Conservation (phyloP, 1,140 invertebrate genomes). For the Oncopodura yosiiana region DNA sequence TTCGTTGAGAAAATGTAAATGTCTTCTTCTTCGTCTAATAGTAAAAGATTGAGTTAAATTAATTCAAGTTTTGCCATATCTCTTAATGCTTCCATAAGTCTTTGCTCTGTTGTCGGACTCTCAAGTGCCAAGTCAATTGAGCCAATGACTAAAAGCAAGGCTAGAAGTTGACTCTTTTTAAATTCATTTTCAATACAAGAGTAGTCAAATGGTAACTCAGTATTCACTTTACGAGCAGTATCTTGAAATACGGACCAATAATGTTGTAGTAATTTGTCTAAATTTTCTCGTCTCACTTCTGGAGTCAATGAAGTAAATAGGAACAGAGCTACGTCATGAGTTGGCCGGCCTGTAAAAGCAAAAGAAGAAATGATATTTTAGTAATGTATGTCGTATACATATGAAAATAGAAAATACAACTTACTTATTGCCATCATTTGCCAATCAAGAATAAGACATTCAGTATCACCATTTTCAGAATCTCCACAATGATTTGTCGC, state of each 20-base stretch:
- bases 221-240: slow-evolving; percentile 41
- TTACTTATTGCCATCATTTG: slow-evolving; percentile 58
- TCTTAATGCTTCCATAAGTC: slow-evolving; percentile 26
- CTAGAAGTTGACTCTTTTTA: slow-evolving; percentile 57
- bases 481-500: background rate
- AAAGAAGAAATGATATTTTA: no score
- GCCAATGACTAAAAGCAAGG: slow-evolving; percentile 63
- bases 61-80: slow-evolving; percentile 31
- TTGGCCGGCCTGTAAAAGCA: slow-evolving; percentile 59
- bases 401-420: no score
- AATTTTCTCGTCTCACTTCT: slow-evolving; percentile 53
- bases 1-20: no score
- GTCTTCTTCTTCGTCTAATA: no score
- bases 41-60: no score
- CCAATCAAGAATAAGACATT: slow-evolving; percentile 65
- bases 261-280: slow-evolving; percentile 51
- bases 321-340: slow-evolving; percentile 67
- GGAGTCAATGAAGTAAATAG: slow-evolving; percentile 64
- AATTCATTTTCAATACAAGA: slow-evolving; percentile 46
- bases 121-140: slow-evolving; percentile 51
- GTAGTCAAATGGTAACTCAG: slow-evolving; percentile 37
- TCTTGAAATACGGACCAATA: slow-evolving; percentile 54
- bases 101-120: slow-evolving; percentile 19
- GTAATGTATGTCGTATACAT: no score
- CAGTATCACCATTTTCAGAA: slow-evolving; percentile 12